Base-by-base conservation (phyloP, 2,888 invertebrate species). In the Subacronicta megacephala region DNA sequence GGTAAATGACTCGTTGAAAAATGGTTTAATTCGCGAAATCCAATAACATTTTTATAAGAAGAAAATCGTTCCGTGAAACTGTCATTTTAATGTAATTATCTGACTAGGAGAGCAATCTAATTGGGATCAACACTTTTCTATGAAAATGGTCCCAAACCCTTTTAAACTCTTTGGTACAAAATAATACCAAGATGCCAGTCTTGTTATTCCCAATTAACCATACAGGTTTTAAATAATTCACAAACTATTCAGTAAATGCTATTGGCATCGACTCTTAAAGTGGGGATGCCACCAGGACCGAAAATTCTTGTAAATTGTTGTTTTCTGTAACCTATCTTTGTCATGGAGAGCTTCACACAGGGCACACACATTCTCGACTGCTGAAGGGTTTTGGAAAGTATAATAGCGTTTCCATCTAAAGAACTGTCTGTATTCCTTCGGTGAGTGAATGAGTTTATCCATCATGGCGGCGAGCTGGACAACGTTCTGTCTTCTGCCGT, bases 211-310 rank as follows among this genome's bases (percentile, higher is more conserved):
- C 18, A 18, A 18, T 18, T 4, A 23, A 23, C 4, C 6, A 9
- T 6, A 6, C 7, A 6, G 20, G 6, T 20, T 20, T 20, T 20
- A 20, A 20, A 20, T 20, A 10, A n/a, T 31, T 31, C n/a, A 31
- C 31, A 37, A 37, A 37, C 10, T 12, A 12, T 16, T 9, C 1
- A 1, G 17, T 12, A 1, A 31, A 17, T 17, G 3, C 3, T 10
- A 17, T 7, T 1, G 60, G 16, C 81, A 81, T 7, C 75, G 54
- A 3, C 40, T 37, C 20, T 38, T 12, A 44, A 69, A 89, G 15
- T 79, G 55, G 0, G 87, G 87, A 50, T 85, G 62, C 91, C 91
- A 92, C 91, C 91, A 92, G 6, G 56, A 44, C 18, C 90, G 81
- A 42, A 92, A 90, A 1, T 87, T 40, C 0, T 77, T 44, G n/a